Conservation (phyloP, 2,113 vertebrate species). For the Nycticryphes semicollaris region DNA sequence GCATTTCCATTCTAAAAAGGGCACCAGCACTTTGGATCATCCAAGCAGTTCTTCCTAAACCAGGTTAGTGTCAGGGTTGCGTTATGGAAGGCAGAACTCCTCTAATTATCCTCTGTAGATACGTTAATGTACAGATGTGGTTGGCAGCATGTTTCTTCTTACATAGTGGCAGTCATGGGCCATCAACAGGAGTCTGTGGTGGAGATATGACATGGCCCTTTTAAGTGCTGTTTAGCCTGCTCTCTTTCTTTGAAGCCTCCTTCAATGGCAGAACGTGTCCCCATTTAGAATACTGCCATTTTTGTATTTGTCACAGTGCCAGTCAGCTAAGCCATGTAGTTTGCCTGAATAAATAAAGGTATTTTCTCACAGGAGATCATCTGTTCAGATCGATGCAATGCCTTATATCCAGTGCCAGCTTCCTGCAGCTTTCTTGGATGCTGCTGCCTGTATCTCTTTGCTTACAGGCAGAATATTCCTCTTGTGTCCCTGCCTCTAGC, state of each 20-base stretch:
- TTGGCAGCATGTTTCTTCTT: not conserved
- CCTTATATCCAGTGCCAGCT: constrained; percentile 35
- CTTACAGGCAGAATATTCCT: not conserved
- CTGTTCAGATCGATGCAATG: not conserved
- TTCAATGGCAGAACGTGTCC: not conserved
- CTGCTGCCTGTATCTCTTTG: not conserved
- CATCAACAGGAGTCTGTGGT: not conserved
- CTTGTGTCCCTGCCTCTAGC: not conserved
- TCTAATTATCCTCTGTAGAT: fast-evolving
- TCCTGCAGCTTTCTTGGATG: constrained; percentile 35
- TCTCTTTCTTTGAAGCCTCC: not conserved
- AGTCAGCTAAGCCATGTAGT: not conserved
- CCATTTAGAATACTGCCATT: not conserved
- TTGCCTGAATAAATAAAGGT: constrained; percentile 13
- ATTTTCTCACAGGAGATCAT: constrained; percentile 51
- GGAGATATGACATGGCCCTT: not conserved
- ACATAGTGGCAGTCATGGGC: not conserved
- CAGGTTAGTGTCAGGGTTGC: not conserved
- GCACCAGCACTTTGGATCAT: not conserved
- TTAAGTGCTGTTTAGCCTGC: not conserved
- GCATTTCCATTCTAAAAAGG: not conserved
- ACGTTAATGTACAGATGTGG: not conserved
- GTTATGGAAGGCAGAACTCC: not conserved
- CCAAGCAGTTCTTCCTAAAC: not conserved
- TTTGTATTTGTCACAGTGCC: not conserved